A percentile compares a stretch with the other conserved stretches of the same genome.
These are phyloP conservation scores for Ispidina lecontei DNA, from an alignment of 2,797 vertebrate species.

Conservation along the genomic window DNA sequence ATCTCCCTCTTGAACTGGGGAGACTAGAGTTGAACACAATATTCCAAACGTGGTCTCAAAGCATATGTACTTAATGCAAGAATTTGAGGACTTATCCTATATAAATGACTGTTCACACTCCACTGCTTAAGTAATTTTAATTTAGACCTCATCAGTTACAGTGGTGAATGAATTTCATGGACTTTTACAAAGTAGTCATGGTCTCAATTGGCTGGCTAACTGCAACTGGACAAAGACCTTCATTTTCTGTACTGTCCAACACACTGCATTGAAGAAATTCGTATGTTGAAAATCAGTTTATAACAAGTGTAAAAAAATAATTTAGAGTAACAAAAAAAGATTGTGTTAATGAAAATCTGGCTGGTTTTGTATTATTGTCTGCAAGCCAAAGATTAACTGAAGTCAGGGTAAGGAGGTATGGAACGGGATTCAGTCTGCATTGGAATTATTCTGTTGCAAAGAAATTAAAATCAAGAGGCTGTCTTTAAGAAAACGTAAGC, in stretches of 20 bases:
- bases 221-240: neutral
- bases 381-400: neutral
- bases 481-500: neutral
- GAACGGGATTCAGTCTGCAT: neutral
- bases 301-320: neutral
- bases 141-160: neutral
- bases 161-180: neutral
- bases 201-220: neutral
- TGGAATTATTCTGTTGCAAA: neutral
- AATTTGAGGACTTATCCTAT: neutral
- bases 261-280: neutral
- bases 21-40: too few species aligned
- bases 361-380: neutral
- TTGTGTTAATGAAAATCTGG: neutral
- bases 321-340: neutral
- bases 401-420: neutral
- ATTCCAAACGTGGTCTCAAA: too few species aligned
- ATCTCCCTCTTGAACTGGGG: too few species aligned
- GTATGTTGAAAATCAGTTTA: neutral
- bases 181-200: neutral
- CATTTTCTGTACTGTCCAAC: neutral
- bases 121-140: neutral
- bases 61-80: neutral
- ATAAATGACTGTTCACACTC: neutral
- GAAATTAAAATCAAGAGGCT: neutral